phyloP scores from a whole-genome alignment of 2,113 vertebrate species.

The Ammodramus savannarum region DNA sequence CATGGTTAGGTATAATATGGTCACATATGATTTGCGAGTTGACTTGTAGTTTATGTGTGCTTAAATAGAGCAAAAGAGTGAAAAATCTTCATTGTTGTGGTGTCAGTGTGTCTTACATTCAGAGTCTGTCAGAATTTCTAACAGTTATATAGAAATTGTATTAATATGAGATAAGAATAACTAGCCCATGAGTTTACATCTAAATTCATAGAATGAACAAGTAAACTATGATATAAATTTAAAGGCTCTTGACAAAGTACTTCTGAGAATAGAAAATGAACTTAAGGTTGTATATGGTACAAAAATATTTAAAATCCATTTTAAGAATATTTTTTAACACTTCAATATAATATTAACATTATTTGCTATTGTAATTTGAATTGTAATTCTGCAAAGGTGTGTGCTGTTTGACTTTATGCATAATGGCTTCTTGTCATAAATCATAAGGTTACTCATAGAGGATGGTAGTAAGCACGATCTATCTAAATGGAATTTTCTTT shows the following conservation, averaged over 20 bases:
- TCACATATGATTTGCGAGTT: not conserved
- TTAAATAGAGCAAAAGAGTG: not conserved
- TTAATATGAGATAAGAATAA: not conserved
- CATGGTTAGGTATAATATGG: not conserved
- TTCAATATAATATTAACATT: not conserved
- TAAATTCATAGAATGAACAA: not conserved
- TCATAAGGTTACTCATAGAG: not conserved
- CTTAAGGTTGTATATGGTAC: not conserved
- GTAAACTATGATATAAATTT: not conserved
- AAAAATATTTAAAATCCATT: not conserved
- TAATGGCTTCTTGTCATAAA: not conserved
- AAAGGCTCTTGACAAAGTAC: not conserved
- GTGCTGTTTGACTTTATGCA: not conserved
- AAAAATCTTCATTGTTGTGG: not conserved
- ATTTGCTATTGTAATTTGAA: not conserved
- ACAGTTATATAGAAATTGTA: not conserved
- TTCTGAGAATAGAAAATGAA: not conserved
- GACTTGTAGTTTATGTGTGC: not conserved
- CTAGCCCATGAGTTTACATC: not conserved
- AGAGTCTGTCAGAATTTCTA: not conserved
- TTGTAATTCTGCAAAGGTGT: not conserved
- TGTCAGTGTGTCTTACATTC: not conserved
- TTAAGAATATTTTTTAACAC: not conserved
- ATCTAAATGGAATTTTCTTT: not conserved
- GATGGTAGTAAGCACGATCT: not conserved